Base-by-base conservation (phyloP, 1,140 invertebrate species). In the Ylistrum balloti region DNA sequence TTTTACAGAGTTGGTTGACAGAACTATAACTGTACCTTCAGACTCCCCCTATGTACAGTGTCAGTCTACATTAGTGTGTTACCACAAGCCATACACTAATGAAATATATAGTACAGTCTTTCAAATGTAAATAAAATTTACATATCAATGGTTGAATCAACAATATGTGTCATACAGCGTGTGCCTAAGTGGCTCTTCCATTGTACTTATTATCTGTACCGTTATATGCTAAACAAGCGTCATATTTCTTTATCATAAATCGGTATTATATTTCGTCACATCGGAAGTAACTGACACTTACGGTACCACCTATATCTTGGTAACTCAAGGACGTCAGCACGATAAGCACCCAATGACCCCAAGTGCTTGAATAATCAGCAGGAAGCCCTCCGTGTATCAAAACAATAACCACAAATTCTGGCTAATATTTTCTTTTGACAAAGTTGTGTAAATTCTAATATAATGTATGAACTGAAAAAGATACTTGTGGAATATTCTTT, bases 211-310 rank as follows among this genome's bases (percentile, higher is more conserved):
- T 45, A 74, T 28, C 56, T 74, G n/a, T 74, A 74, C 56, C 56
- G 56, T 74, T 74, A 74, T 11, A 74, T 74, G 20, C 5, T 9
- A 74, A 74, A 74, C 56, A 5, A 74, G 22, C 28, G 56, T 74
- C 20, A 74, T 5, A n/a, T 28, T 74, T 74, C 17, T 74, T 56
- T 15, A 11, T 56, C 9, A 20, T 56, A 38, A 11, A 17, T 17
- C 28, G 13, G 56, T 74, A n/a, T 74, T n/a, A n/a, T 74, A 74
- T 74, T 74, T 28, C 56, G 17, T 74, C 17, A 74, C 5, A 74
- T 74, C 56, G 56, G 56, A 74, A 74, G 56, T 74, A 28, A 74
- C 1, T 17, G 41, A 74, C n/a, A 74, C 56, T 74, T 74, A 74
- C 1, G 9, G 56, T 74, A 74, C 56, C 56, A 74, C 56, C 56